These are phyloP conservation scores for Hippocampus comes DNA, from an alignment of 2,113 vertebrate genomes.

Conservation along the genomic window DNA sequence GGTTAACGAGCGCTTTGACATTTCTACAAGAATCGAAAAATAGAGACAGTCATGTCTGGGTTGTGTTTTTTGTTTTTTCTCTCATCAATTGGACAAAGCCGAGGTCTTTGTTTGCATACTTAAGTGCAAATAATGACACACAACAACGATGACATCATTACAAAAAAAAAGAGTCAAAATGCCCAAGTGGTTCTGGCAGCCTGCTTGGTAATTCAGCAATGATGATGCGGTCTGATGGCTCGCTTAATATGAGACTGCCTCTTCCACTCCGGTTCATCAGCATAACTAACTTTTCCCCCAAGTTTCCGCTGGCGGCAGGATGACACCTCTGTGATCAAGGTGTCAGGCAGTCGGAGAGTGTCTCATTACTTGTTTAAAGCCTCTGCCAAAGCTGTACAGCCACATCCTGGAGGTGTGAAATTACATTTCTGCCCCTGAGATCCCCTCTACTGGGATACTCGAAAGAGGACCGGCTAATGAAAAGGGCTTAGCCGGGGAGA, in stretches of 20 bases:
- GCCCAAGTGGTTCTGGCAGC: neutral
- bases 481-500: constrained; percentile 46
- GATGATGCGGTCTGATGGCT: neutral
- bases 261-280: constrained; percentile 25
- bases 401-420: constrained; percentile 64
- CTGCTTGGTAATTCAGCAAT: neutral
- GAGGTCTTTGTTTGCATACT: neutral
- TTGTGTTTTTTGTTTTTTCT: neutral
- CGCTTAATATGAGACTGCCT: constrained; percentile 23
- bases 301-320: constrained; percentile 49
- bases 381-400: constrained; percentile 48
- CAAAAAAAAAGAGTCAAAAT: neutral
- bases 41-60: neutral
- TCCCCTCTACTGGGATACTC: constrained; percentile 52
- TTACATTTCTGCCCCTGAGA: constrained; percentile 63
- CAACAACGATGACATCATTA: neutral
- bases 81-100: neutral
- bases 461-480: constrained; percentile 51
- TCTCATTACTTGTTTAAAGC: constrained; percentile 67
- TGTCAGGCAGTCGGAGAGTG: constrained; percentile 49
- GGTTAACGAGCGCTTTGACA: constrained; percentile 4
- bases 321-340: constrained; percentile 62
- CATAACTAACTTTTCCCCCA: constrained; percentile 31
- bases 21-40: constrained; percentile 1
- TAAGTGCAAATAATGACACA: neutral